Base-by-base conservation (phyloP, 2,113 vertebrate species). In the Corythoichthys haematopterus region DNA sequence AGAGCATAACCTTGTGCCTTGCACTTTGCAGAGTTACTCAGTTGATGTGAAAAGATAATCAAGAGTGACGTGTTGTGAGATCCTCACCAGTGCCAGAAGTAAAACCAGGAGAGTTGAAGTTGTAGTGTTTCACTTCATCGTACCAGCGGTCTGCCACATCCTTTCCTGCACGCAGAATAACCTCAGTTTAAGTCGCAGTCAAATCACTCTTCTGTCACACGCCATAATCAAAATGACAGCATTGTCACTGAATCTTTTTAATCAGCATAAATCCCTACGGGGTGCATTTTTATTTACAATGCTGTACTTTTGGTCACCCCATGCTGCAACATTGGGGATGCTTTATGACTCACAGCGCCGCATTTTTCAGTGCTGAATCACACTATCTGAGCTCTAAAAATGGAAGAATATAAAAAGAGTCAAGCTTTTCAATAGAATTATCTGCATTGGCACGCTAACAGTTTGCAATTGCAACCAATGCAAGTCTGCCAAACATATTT, bases 71-170 rank as follows among this genome's bases (percentile, higher is more conserved):
- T 5, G 6, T 7, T 43, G 28, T 5, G 60, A 20, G 40, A 66
- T 33, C 65, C 93, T 94, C 81, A 99, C 97, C 97, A 43, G 96
- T 99, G 65, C 93, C 93, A 2, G 95, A 96, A 76, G 95, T 94
- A 87, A 99, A 99, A 57, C 97, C 97, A 12, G 97, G 94, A 36
- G 89, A 91, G 86, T 91, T 95, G 85, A 97, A 99, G 87, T 94
- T 97, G 85, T 99, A 99, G 79, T 93, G 93, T 80, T 96, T 96
- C 76, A 98, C 98, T 82, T 99, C 97, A 80, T 90, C 92, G 78
- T 99, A 99, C 97, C 97, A 99, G 75, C 96, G 92, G 38, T 98
- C 96, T 63, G 94, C 91, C 64, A 98, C 95, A 70, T 99, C 97
- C 73, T 93, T 93, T 65, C 97, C 97, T 99, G 85, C 28, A 16